phyloP scores from a whole-genome alignment of 2,113 vertebrate genomes.

The Podarcis cretensis region DNA sequence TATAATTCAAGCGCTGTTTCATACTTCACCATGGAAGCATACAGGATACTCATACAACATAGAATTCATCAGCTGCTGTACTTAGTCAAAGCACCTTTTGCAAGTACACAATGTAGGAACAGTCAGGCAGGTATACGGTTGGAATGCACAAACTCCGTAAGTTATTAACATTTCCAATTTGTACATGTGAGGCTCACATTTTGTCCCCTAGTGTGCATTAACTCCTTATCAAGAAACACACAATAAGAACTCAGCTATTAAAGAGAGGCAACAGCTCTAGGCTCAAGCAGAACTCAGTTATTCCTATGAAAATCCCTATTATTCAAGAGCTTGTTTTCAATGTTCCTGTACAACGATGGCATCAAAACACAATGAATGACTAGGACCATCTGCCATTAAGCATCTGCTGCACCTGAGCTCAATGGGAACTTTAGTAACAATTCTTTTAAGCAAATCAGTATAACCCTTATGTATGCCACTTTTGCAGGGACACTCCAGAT shows the following conservation, averaged over 20 bases:
- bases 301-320: too few relatives aligned
- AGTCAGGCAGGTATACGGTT: neutral
- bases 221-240: neutral
- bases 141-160: neutral
- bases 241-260: neutral
- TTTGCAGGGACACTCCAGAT: fast-evolving
- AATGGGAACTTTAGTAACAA: neutral
- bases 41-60: neutral
- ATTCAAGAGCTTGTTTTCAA: too few relatives aligned
- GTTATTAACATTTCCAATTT: neutral
- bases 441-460: neutral
- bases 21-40: neutral
- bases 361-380: too few relatives aligned
- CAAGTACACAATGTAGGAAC: neutral
- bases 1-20: neutral
- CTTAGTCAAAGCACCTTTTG: neutral
- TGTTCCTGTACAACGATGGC: too few relatives aligned
- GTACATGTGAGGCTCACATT: neutral
- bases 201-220: neutral
- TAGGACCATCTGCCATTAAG: too few relatives aligned
- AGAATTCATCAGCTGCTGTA: neutral
- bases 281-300: too few relatives aligned
- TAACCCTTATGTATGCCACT: neutral
- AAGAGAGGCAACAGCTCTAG: too few relatives aligned
- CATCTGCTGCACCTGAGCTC: neutral